Conservation (phyloP, 2,888 invertebrate species). For the Crematogaster levior region DNA sequence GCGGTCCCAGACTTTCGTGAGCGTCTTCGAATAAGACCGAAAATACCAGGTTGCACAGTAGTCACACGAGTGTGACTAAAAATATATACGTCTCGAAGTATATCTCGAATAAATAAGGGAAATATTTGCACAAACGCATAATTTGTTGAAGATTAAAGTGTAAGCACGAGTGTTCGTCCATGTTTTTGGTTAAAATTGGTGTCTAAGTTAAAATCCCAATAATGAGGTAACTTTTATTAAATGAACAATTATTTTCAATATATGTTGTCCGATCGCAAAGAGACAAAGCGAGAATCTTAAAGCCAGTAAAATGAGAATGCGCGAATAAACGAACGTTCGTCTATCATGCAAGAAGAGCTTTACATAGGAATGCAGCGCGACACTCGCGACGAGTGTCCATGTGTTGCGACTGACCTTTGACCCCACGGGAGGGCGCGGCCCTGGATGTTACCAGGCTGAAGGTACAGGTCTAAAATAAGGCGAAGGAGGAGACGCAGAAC, state of each 20-base stretch:
- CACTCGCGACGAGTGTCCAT: conserved; percentile 83
- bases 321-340: conserved; percentile 39
- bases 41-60: neutral
- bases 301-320: conserved; percentile 18
- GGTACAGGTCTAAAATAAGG: conserved; percentile 73
- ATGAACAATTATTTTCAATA: neutral
- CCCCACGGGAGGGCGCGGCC: conserved; percentile 80
- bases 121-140: neutral
- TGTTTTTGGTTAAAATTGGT: neutral
- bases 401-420: conserved; percentile 80
- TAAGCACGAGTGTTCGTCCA: neutral
- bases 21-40: neutral
- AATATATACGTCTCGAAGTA: neutral
- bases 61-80: neutral
- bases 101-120: neutral
- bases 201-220: neutral
- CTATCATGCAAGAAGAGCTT: conserved; percentile 58
- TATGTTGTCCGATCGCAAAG: neutral
- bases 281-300: neutral
- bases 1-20: neutral
- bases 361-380: conserved; percentile 79
- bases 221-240: neutral
- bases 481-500: conserved; percentile 66
- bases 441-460: conserved; percentile 75
- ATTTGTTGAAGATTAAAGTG: neutral